Evolutionary conservation across 1,140 invertebrate genomes (phyloP).

Genomic region (Caenorhabditis remanei): DNA sequence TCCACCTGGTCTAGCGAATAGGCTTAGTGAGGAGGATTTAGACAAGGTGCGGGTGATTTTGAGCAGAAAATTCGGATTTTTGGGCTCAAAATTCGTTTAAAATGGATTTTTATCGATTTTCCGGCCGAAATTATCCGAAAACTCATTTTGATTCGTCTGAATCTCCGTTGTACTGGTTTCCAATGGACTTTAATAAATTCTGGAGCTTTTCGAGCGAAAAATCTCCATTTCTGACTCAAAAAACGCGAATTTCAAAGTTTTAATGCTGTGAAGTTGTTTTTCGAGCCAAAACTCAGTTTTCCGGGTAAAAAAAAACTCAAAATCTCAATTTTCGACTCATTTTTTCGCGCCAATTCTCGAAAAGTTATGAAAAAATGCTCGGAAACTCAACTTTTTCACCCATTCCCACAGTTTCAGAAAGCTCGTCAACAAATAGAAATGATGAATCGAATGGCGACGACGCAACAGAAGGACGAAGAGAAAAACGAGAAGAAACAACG

Average conservation of each 20-base stretch:
- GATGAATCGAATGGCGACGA: neutral
- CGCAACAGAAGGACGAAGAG: neutral
- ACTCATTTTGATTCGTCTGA: too few species aligned
- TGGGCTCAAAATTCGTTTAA: too few species aligned
- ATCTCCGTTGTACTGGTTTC: too few species aligned
- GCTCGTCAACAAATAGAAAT: conserved; percentile 25
- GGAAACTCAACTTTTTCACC: too few species aligned
- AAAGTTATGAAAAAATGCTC: too few species aligned
- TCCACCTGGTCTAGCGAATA: neutral
- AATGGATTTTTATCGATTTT: too few species aligned
- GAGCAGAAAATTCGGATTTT: too few species aligned
- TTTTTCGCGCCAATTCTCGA: too few species aligned
- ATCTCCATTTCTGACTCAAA: neutral
- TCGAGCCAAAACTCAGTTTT: too few species aligned
- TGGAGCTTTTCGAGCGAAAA: neutral
- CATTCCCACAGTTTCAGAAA: conserved; percentile 2
- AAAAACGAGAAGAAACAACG: neutral
- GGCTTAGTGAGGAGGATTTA: neutral
- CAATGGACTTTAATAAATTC: too few species aligned
- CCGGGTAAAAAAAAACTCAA: neutral
- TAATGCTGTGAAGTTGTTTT: neutral
- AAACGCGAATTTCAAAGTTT: neutral
- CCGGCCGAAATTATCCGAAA: too few species aligned
- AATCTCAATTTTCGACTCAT: neutral
- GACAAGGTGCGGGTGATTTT: too few species aligned